Base-by-base conservation (phyloP, 2,888 invertebrate genomes). In the Leucophenga maculata region DNA sequence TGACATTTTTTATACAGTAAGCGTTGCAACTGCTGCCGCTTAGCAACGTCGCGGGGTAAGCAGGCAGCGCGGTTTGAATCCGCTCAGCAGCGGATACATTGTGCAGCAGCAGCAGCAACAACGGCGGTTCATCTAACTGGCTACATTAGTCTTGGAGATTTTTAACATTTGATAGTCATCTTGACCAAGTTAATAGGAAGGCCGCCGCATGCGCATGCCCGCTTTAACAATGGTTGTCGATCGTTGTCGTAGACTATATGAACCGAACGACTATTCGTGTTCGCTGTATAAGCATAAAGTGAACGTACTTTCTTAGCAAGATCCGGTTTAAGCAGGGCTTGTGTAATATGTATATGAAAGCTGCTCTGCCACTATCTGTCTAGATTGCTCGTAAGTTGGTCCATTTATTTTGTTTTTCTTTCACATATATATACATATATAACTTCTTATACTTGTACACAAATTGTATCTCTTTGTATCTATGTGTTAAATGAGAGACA, bases 261-360 rank as follows among this genome's bases (percentile, higher is more conserved):
- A 11, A 50, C n/a, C 18, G 50, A 18, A 50, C 14, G 50, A 11
- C 1, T 50, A 39, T 3, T 39, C 76, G 60, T 46, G 46, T 72
- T 68, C 69, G 46, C 32, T 67, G 67, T 22, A 59, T 48, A 65
- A 73, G 73, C 78, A 80, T 76, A 82, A 86, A 86, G 85, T 85
- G 86, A 85, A 85, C 84, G 86, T 85, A 84, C 85, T 83, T 84
- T 84, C 83, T 79, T 80, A 83, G 73, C 77, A 81, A 85, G 84
- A 85, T 85, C 84, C 84, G 85, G 84, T 84, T 84, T 85, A 83
- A 79, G 81, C 77, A 77, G 77, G 76, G 80, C 80, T 80, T 80
- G 80, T 80, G 80, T 80, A 80, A 80, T 82, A 82, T 60, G 44
- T 48, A 67, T 55, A 59, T 46, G 39, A 14, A 65, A 62, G 59